Evolutionary conservation across 1,140 invertebrate genomes (phyloP), one percentile per base, ranked within the genome.

Genomic region (Drosophila jambulina): DNA sequence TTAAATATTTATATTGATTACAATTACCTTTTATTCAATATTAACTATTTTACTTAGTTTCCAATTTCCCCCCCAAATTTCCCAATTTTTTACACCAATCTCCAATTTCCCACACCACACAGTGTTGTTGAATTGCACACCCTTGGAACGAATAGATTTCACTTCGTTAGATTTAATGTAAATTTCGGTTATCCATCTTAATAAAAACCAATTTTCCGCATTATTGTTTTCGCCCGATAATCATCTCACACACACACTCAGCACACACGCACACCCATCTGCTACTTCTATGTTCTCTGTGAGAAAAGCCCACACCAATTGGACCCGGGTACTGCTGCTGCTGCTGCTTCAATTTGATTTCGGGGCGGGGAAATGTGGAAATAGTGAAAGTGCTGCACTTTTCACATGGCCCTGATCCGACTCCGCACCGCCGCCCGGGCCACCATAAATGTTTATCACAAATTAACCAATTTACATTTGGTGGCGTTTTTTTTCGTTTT

Each of bases 401-500:
- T 88, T 83, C 83, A 83, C 84, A 83, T 83, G 79, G 69, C 69
- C 78, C 75, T 69, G 57, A 58, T 69, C 49, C 64, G 34, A 46
- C 65, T 38, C 17, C 25, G 49, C 43, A 13, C 27, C 51, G 29
- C 36, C 51, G 58, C 59, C 69, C 42, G 43, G 82, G 81, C 83
- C 82, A 68, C 60, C 83, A 87, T 87, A 79, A 84, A 82, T 80
- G 59, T 74, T 88, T 87, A 84, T 87, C 85, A 88, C 81, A 81
- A 85, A 85, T 84, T 78, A 88, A 84, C 78, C 69, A 90, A 84
- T 88, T 80, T 90, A 88, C 75, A 84, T 88, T 83, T 87, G 45
- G 60, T 82, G 75, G 69, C 78, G 51, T 56, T 68, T 32, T 32
- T 32, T 8, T 32, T 32, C 3, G 0, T 32, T 32, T 34, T 69